A percentile compares a stretch with the other conserved stretches of the same genome.
Evolutionary conservation across 1,140 invertebrate genomes (phyloP).

Genomic region (Anoplolepis gracilipes): DNA sequence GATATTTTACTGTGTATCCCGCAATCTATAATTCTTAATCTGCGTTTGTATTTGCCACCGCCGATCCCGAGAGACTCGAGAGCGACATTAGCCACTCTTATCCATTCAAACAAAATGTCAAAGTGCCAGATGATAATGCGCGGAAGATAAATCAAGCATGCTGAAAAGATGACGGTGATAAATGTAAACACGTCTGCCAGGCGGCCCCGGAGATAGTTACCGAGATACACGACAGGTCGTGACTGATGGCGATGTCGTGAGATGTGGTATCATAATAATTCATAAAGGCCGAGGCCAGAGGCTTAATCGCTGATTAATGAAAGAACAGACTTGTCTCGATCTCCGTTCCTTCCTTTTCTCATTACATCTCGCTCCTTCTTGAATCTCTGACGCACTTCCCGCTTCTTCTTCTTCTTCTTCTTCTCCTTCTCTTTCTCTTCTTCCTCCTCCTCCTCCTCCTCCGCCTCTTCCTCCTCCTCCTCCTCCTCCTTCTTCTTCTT

Average conservation of each 20-base stretch:
- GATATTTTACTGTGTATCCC: constrained; percentile 34
- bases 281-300: constrained; percentile 83
- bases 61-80: constrained; percentile 33
- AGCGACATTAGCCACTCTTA: constrained; percentile 80
- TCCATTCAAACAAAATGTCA: constrained; percentile 85
- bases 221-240: constrained; percentile 82
- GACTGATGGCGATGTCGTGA: constrained; percentile 85
- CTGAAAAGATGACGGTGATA: constrained; percentile 86
- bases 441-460: constrained; percentile 21
- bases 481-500: constrained; percentile 19
- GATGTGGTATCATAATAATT: constrained; percentile 86
- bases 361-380: constrained; percentile 60
- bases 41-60: constrained; percentile 34
- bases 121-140: constrained; percentile 85
- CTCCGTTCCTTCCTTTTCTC: constrained; percentile 73
- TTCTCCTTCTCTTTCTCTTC: constrained; percentile 36
- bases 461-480: constrained; percentile 31
- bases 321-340: constrained; percentile 80
- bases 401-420: constrained; percentile 39
- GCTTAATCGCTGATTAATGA: constrained; percentile 85
- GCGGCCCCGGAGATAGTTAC: constrained; percentile 81
- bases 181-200: constrained; percentile 84
- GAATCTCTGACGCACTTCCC: constrained; percentile 41
- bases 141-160: constrained; percentile 85
- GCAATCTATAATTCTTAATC: constrained; percentile 60